A percentile compares a stretch with the other conserved stretches of the same genome.
Evolutionary conservation across 1,140 invertebrate species (phyloP).

Genomic region (Carposina sasakii): DNA sequence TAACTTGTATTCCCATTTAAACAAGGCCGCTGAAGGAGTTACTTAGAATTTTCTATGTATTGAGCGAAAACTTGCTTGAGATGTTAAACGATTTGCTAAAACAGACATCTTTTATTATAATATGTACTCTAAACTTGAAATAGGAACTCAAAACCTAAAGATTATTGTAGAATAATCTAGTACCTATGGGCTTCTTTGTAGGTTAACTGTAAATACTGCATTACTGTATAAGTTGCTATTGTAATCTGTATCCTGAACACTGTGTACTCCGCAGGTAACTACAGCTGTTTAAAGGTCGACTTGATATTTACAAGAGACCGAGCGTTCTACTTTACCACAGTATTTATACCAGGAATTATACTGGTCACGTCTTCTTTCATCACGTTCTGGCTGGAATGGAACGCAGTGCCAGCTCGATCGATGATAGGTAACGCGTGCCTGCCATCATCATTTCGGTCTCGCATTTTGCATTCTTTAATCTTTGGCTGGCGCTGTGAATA

Average conservation of each 20-base stretch:
- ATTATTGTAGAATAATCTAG: too few species aligned
- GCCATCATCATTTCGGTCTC: slow-evolving; percentile 60
- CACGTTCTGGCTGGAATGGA: slow-evolving; percentile 94
- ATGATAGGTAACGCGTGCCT: slow-evolving; percentile 83
- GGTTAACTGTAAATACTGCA: too few species aligned
- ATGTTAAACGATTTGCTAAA: too few species aligned
- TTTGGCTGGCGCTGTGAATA: slow-evolving; percentile 57
- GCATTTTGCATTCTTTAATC: slow-evolving; percentile 43
- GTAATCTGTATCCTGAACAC: too few species aligned
- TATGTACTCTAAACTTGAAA: too few species aligned
- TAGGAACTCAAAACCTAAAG: too few species aligned
- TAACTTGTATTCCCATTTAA: slow-evolving; percentile 33
- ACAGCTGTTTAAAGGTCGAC: slow-evolving; percentile 91
- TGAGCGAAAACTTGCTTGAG: too few species aligned
- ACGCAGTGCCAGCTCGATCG: slow-evolving; percentile 90
- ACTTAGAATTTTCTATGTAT: slow-evolving; percentile 65
- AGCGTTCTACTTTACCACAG: slow-evolving; percentile 92
- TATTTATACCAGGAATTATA: slow-evolving; percentile 93
- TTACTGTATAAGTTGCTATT: too few species aligned
- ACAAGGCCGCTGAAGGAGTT: slow-evolving; percentile 72
- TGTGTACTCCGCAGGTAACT: slow-evolving; percentile 81
- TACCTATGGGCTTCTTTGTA: too few species aligned
- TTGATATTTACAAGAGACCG: slow-evolving; percentile 86
- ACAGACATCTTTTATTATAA: too few species aligned
- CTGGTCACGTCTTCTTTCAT: slow-evolving; percentile 93